Base-by-base conservation (phyloP, 1,140 invertebrate genomes). In the Cotesia glomerata region DNA sequence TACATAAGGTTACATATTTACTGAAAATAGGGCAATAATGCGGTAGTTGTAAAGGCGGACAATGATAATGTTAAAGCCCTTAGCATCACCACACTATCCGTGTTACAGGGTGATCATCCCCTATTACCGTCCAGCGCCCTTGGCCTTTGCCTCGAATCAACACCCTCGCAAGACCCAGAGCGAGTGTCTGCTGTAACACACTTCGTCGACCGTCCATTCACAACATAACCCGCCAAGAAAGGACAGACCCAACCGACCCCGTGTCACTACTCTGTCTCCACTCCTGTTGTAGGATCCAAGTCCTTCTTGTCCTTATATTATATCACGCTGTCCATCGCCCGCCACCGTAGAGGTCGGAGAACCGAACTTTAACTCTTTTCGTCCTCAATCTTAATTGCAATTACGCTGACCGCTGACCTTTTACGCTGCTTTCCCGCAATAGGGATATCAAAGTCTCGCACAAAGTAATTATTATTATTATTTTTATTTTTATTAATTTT, bases 101-200 rank as follows among this genome's bases (percentile, higher is more conserved):
- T 80, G 78, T 81, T 80, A 77, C 75, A 76, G 76, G 77, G 72
- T 76, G 79, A 82, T 82, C 79, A 80, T 80, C 81, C 81, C 79
- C 80, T 73, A 80, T 82, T 80, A 80, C 51, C 59, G 65, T 69
- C 32, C 49, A 35, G 26, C 69, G 54, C 73, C 72, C 61, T 72
- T 72, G 71, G 56, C 68, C 74, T 75, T 63, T 67, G 63, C 58
- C 58, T 74, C 73, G 68, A 39, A 62, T 69, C 68, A 61, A 58
- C 64, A 61, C 71, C 71, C 71, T 59, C 71, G 35, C 56, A 32
- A 67, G 35, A 67, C 45, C 49, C 49, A 54, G 65, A 34, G 26
- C 26, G 26, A 26, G 26, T 26, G 18, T 26, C 16, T 26, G 39
- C 39, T 65, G 63, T 66, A 16, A 67, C 64, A 72, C 32, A 67